Conservation (phyloP, 2,888 invertebrate species). For the Conistra vaccinii region DNA sequence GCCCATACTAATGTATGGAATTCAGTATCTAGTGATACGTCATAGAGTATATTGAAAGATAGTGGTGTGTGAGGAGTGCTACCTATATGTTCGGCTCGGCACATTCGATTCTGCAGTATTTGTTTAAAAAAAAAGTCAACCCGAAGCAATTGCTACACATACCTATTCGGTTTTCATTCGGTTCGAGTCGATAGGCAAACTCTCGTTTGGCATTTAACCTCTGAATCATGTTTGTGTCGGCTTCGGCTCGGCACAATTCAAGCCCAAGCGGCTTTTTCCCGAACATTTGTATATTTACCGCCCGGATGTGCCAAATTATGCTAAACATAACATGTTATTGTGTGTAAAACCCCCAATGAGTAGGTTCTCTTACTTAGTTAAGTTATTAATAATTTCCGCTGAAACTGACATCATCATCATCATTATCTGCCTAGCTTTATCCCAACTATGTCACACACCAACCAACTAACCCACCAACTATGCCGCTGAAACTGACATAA, state of each 20-base stretch:
- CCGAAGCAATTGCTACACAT: too few species aligned
- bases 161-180: background rate
- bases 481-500: background rate
- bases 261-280: background rate
- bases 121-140: background rate
- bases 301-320: background rate
- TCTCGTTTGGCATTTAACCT: background rate
- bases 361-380: background rate
- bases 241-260: background rate
- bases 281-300: too few species aligned
- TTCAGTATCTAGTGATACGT: constrained; percentile 51
- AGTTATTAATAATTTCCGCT: background rate
- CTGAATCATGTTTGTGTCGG: background rate
- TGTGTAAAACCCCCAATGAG: background rate
- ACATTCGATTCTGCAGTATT: background rate
- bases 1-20: constrained; percentile 80
- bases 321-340: background rate
- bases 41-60: constrained; percentile 22
- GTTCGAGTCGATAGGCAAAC: background rate
- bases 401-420: too few species aligned
- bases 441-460: too few species aligned
- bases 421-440: too few species aligned
- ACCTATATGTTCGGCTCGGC: background rate
- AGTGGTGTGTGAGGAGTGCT: background rate
- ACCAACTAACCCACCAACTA: too few species aligned